A percentile compares a stretch with the other conserved stretches of the same genome.
Evolutionary conservation across 2,797 vertebrate species (phyloP).

Genomic region (Sandelia bainsii): DNA sequence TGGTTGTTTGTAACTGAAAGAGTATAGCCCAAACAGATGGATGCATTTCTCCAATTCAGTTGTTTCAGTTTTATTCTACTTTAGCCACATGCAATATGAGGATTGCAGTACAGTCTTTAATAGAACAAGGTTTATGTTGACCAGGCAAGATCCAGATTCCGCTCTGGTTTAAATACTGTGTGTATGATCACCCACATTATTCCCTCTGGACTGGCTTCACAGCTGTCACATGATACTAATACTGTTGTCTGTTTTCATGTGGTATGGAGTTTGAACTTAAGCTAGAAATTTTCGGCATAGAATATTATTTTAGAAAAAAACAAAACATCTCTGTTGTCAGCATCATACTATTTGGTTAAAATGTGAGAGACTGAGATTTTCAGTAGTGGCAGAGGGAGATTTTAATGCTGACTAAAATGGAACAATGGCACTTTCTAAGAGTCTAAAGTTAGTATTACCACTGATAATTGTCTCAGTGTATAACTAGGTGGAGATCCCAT

Average conservation of each 20-base stretch:
- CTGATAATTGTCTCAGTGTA: background rate
- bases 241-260: constrained; percentile 44
- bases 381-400: background rate
- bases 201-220: constrained; percentile 32
- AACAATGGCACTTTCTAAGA: constrained; percentile 7
- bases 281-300: too few relatives aligned
- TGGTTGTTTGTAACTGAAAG: constrained; percentile 32
- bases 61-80: constrained; percentile 4
- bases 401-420: constrained; percentile 1
- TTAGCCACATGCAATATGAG: background rate
- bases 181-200: background rate
- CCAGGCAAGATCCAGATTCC: background rate
- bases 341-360: too few relatives aligned
- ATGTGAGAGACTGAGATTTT: background rate
- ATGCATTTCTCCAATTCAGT: constrained; percentile 8
- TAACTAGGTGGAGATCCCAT: background rate
- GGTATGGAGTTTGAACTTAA: constrained; percentile 22
- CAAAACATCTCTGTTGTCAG: too few relatives aligned
- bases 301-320: too few relatives aligned
- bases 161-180: background rate
- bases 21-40: constrained; percentile 36
- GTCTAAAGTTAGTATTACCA: background rate
- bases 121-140: background rate
- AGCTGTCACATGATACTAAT: constrained; percentile 72
- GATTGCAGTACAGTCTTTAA: background rate